These are phyloP conservation scores for Eufriesea mexicana DNA, from an alignment of 1,140 invertebrate genomes.

Conservation along the genomic window DNA sequence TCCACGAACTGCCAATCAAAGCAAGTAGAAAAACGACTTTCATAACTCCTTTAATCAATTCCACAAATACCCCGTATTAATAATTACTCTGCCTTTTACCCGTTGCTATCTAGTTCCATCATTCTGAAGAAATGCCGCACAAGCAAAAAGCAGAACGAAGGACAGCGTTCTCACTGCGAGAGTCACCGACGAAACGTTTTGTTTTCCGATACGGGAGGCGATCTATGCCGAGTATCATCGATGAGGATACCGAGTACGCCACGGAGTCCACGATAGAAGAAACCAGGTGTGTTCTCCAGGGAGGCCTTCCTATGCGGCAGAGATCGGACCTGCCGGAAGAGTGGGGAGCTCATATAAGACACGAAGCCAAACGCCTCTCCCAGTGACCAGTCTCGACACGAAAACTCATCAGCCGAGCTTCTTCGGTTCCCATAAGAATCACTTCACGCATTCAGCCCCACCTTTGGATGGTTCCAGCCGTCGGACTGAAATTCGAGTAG, in stretches of 20 bases:
- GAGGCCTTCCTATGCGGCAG: constrained; percentile 77
- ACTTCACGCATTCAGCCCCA: background rate
- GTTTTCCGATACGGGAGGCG: background rate
- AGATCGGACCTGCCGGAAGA: constrained; percentile 70
- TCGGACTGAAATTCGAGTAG: constrained; percentile 27
- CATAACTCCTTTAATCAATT: background rate
- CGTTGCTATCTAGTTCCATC: background rate
- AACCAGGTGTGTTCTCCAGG: constrained; percentile 74
- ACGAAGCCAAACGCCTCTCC: constrained; percentile 80
- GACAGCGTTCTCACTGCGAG: background rate
- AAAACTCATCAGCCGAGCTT: constrained; percentile 81
- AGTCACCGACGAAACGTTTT: background rate
- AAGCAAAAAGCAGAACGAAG: background rate
- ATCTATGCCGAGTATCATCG: constrained; percentile 16
- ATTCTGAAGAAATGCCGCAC: background rate
- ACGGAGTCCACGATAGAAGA: constrained; percentile 68
- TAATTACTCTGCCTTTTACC: background rate
- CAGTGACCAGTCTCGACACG: constrained; percentile 82
- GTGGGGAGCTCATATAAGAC: constrained; percentile 82
- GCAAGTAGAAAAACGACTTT: background rate
- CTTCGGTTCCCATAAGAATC: constrained; percentile 65
- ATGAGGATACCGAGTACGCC: constrained; percentile 11
- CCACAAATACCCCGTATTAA: background rate
- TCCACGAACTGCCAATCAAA: no score
- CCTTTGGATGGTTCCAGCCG: constrained; percentile 6